Evolutionary conservation across 2,113 vertebrate genomes (phyloP).

Genomic region (Junco hyemalis): DNA sequence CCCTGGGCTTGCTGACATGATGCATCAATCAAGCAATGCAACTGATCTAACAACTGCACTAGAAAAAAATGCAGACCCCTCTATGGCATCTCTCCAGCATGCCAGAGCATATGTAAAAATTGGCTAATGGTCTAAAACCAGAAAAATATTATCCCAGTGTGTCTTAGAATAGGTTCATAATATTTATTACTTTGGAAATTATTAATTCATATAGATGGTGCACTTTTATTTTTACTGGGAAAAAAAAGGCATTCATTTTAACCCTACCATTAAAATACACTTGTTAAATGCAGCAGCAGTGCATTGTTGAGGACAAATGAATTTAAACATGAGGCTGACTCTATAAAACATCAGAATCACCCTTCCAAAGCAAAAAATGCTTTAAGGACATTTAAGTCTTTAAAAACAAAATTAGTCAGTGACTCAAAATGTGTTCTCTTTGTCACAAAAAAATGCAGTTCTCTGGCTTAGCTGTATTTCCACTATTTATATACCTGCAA

Average conservation of each 20-base stretch:
- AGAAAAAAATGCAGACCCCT: neutral
- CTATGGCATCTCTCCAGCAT: neutral
- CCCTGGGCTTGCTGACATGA: neutral
- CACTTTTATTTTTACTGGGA: neutral
- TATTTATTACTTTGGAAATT: conserved; percentile 55
- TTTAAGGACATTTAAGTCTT: conserved; percentile 7
- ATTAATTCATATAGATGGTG: conserved; percentile 25
- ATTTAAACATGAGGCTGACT: conserved; percentile 18
- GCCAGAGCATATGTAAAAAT: conserved; percentile 27
- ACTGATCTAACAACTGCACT: neutral
- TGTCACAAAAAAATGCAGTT: neutral
- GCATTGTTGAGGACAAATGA: conserved; percentile 1
- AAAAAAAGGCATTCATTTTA: neutral
- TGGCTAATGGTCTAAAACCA: conserved; percentile 24
- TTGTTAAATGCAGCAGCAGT: neutral
- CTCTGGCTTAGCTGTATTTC: neutral
- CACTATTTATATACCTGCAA: neutral
- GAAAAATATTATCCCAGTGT: conserved; percentile 31
- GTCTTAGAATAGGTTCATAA: conserved; percentile 7
- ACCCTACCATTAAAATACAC: neutral
- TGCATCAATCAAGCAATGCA: neutral
- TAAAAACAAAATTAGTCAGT: conserved; percentile 9
- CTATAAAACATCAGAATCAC: conserved; percentile 16
- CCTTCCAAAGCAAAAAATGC: neutral
- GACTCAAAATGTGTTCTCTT: neutral